phyloP scores from a whole-genome alignment of 2,797 vertebrate genomes.

The Macrochelys suwanniensis region DNA sequence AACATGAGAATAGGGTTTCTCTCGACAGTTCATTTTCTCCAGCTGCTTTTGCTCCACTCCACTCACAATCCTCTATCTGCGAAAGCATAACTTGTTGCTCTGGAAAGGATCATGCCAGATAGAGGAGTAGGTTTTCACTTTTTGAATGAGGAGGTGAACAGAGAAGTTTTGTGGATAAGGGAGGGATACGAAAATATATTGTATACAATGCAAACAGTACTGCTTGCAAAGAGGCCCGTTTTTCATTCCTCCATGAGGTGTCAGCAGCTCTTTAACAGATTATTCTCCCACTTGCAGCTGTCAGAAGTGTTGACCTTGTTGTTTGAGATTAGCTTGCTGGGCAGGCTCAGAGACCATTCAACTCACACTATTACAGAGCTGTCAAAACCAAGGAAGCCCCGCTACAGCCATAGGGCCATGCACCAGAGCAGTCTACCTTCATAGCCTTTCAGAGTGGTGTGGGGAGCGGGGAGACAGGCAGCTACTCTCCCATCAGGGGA shows the following conservation, averaged over 20 bases:
- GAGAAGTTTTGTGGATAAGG: not conserved
- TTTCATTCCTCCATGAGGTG: not conserved
- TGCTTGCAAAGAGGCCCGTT: not conserved
- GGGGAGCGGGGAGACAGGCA: no score
- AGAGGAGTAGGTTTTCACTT: constrained; percentile 27
- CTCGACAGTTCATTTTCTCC: not conserved
- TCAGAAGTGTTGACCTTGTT: not conserved
- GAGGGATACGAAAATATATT: not conserved
- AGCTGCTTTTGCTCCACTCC: not conserved
- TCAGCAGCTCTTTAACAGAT: not conserved
- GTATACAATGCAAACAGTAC: not conserved
- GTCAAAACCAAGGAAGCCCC: not conserved
- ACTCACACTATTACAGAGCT: not conserved
- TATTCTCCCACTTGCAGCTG: not conserved
- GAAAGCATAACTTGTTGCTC: constrained; percentile 20
- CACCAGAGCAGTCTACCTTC: not conserved
- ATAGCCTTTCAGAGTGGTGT: not conserved
- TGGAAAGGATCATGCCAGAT: not conserved
- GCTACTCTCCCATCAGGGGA: not conserved
- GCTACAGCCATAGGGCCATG: fast-evolving
- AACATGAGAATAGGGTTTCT: not conserved
- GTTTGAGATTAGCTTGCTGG: not conserved
- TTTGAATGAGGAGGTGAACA: constrained; percentile 11
- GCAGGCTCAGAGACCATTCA: not conserved
- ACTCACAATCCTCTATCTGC: not conserved